Conservation (phyloP, 2,113 vertebrate genomes). For the Phalacrocorax aristotelis region DNA sequence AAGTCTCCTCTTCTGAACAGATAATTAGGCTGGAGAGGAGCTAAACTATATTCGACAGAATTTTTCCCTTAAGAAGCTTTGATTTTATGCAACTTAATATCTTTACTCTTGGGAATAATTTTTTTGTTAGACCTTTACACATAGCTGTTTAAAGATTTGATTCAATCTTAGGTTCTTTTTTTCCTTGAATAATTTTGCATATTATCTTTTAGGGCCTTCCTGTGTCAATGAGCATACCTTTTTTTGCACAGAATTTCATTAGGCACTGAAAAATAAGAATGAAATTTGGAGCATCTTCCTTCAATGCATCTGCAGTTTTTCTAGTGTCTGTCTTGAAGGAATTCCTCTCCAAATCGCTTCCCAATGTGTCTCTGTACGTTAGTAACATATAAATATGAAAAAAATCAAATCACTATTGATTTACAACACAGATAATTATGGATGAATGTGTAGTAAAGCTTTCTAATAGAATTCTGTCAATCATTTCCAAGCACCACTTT, state of each 20-base stretch:
- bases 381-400: conserved; percentile 55
- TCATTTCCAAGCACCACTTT: conserved; percentile 79
- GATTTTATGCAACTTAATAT: neutral
- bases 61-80: neutral
- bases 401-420: conserved; percentile 80
- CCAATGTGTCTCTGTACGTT: neutral
- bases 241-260: neutral
- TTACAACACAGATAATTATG: conserved; percentile 84
- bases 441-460: conserved; percentile 78
- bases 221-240: neutral
- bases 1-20: neutral
- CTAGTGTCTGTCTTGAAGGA: neutral
- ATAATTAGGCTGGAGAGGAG: neutral
- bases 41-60: neutral
- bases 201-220: neutral
- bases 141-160: neutral
- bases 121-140: neutral
- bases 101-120: neutral
- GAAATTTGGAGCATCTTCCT: neutral
- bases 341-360: neutral
- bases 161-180: neutral
- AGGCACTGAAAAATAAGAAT: neutral
- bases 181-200: neutral
- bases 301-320: neutral
- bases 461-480: conserved; percentile 92